These are phyloP conservation scores for Zootermopsis nevadensis DNA, from an alignment of 2,888 invertebrate genomes.

Conservation along the genomic window DNA sequence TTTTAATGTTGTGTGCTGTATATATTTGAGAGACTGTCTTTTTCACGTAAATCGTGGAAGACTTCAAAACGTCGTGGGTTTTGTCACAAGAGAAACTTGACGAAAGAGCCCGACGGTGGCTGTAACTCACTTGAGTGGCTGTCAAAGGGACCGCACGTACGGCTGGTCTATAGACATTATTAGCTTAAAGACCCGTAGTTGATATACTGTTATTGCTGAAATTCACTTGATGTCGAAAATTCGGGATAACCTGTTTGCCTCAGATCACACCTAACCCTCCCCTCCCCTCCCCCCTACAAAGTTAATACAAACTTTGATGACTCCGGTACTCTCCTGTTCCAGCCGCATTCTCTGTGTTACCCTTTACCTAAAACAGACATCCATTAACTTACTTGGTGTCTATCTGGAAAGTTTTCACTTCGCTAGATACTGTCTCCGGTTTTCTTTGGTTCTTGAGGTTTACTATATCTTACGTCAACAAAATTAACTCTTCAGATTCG, in stretches of 20 bases:
- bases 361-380: slow-evolving; percentile 4
- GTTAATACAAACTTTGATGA: slow-evolving; percentile 1
- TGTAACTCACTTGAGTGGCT: too few species aligned
- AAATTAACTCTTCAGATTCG: slow-evolving; percentile 9
- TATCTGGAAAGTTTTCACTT: neutral
- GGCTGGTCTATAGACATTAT: too few species aligned
- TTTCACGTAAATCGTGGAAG: too few species aligned
- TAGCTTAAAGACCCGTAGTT: too few species aligned
- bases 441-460: neutral
- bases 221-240: too few species aligned
- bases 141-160: too few species aligned
- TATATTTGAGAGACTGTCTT: too few species aligned
- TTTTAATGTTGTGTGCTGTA: too few species aligned
- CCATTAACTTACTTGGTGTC: slow-evolving; percentile 4
- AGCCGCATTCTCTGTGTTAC: neutral
- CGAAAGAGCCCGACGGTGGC: too few species aligned
- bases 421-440: neutral
- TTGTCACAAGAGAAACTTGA: too few species aligned
- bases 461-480: neutral
- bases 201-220: too few species aligned
- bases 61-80: too few species aligned
- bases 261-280: neutral
- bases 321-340: neutral
- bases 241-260: neutral
- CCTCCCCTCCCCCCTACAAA: neutral